Evolutionary conservation across 1,140 invertebrate genomes (phyloP).

Genomic region (Drosophila ercepeae): DNA sequence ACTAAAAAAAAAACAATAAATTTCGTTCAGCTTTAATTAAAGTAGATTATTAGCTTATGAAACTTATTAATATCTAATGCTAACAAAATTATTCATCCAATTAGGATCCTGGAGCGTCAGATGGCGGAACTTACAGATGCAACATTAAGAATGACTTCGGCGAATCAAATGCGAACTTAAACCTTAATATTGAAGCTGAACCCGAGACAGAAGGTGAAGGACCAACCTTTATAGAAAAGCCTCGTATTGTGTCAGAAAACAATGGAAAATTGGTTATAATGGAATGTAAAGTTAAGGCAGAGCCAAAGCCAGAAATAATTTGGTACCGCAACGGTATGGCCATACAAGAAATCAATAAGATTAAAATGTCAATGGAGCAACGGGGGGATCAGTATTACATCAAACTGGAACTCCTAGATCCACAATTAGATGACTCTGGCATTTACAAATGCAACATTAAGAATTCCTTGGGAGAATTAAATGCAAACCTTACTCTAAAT

Average conservation of each 20-base stretch:
- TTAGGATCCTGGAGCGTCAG: conserved; percentile 95
- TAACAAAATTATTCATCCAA: neutral
- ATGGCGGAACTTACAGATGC: conserved; percentile 98
- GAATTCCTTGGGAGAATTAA: conserved; percentile 97
- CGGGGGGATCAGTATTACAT: conserved; percentile 94
- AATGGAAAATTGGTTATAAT: conserved; percentile 98
- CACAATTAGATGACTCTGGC: conserved; percentile 96
- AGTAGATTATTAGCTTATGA: too few species aligned
- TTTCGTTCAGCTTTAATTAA: too few species aligned
- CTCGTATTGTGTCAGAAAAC: conserved; percentile 92
- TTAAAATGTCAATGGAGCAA: conserved; percentile 89
- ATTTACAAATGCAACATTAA: conserved; percentile 99
- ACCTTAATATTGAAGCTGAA: conserved; percentile 98
- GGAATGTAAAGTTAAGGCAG: conserved; percentile 97
- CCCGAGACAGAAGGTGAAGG: conserved; percentile 96
- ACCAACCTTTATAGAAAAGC: conserved; percentile 99
- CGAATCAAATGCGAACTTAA: conserved; percentile 99
- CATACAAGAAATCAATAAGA: conserved; percentile 91
- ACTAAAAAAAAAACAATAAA: too few species aligned
- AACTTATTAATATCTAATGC: neutral
- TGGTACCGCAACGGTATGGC: conserved; percentile 94
- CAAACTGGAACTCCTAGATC: conserved; percentile 95
- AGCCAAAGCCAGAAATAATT: conserved; percentile 96
- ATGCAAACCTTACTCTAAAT: conserved; percentile 98
- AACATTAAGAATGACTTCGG: conserved; percentile 98